Evolutionary conservation across 2,888 invertebrate genomes (phyloP).

Genomic region (Trissolcus brochymenae): DNA sequence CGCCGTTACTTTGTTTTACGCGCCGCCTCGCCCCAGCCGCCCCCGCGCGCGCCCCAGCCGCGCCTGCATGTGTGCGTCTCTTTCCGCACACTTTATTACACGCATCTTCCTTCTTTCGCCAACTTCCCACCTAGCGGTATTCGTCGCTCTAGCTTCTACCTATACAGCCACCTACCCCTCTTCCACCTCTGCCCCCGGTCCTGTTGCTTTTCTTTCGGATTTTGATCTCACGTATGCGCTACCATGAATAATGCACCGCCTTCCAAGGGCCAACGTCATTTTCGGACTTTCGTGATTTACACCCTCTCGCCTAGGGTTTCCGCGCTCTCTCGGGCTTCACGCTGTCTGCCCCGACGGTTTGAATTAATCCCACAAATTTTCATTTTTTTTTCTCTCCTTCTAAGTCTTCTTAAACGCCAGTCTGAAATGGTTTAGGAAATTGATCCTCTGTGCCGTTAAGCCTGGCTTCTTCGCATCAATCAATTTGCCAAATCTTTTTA

Average conservation of each 20-base stretch:
- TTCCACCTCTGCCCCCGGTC: neutral
- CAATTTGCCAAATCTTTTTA: too few relatives aligned
- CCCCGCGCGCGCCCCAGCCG: conserved; percentile 23
- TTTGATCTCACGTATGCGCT: conserved; percentile 4
- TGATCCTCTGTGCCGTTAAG: too few relatives aligned
- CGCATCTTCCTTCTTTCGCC: conserved; percentile 56
- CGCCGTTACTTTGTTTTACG: conserved; percentile 76
- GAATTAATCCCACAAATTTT: too few relatives aligned
- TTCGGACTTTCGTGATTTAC: conserved; percentile 2
- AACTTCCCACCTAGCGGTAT: conserved; percentile 45
- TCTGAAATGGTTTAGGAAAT: too few relatives aligned
- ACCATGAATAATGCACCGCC: conserved; percentile 2
- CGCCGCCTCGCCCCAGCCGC: conserved; percentile 61
- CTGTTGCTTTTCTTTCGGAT: conserved; percentile 2
- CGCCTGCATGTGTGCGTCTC: conserved; percentile 24
- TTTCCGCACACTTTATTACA: conserved; percentile 54
- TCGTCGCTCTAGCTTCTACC: conserved; percentile 24
- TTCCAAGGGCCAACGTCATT: conserved; percentile 6
- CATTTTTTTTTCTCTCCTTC: too few relatives aligned
- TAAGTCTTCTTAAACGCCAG: too few relatives aligned
- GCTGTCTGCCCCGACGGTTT: neutral
- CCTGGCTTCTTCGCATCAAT: too few relatives aligned
- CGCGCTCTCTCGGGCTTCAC: neutral
- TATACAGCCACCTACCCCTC: conserved; percentile 30
- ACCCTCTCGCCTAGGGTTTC: neutral